Conservation (phyloP, 2,888 invertebrate genomes). For the Ashinkailepas kermadecensis region DNA sequence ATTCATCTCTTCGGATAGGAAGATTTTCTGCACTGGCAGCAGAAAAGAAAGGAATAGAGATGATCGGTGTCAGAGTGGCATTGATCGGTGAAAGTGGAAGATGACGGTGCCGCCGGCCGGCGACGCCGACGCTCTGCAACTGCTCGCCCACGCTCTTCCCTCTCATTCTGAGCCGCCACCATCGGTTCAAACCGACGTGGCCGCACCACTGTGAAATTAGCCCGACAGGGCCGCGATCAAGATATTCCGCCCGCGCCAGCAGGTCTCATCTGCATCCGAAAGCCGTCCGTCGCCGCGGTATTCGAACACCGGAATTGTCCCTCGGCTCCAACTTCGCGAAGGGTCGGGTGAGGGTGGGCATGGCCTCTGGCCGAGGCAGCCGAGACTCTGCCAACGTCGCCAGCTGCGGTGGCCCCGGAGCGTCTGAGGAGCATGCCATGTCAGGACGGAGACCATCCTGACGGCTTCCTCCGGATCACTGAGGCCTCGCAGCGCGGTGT, state of each 20-base stretch:
- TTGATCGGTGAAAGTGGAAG: not conserved
- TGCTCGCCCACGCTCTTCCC: not conserved
- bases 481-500: no score
- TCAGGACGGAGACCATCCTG: no score
- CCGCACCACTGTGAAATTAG: not conserved
- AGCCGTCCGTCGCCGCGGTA: not conserved
- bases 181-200: not conserved
- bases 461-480: no score
- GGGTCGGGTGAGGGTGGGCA: no score
- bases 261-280: not conserved
- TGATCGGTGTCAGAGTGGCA: not conserved
- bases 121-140: not conserved
- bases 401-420: no score
- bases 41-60: conserved; percentile 21
- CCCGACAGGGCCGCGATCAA: not conserved
- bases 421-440: no score
- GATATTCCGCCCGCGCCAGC: not conserved
- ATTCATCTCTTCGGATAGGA: conserved; percentile 17
- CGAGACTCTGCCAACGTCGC: no score
- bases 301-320: not conserved
- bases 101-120: not conserved
- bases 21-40: conserved; percentile 22
- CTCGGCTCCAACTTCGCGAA: not conserved
- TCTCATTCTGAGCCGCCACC: not conserved
- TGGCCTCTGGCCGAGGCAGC: no score